These are phyloP conservation scores for Ophion obscuratus DNA, from an alignment of 2,888 invertebrate species.

Conservation along the genomic window DNA sequence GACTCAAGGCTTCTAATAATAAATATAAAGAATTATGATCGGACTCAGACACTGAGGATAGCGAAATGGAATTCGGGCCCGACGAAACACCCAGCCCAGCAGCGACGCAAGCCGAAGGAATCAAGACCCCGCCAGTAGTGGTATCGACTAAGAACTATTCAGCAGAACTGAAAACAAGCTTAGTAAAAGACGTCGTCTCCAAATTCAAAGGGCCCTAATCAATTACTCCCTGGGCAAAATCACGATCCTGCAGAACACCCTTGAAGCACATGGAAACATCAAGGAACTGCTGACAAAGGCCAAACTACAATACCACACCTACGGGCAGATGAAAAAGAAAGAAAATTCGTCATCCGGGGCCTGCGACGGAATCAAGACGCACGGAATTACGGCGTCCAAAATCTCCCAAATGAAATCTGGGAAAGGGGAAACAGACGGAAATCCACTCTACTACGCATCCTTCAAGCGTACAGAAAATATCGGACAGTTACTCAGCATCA, in stretches of 20 bases:
- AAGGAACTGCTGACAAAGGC: not conserved
- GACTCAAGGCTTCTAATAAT: too few species aligned
- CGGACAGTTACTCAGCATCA: not conserved
- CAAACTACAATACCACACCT: not conserved
- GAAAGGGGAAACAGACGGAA: too few species aligned
- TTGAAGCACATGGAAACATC: not conserved
- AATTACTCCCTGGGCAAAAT: conserved; percentile 1
- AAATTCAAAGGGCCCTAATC: conserved; percentile 1
- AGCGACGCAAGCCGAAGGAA: too few species aligned
- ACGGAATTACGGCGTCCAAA: too few species aligned
- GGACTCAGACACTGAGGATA: too few species aligned
- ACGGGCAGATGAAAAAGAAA: conserved; percentile 8
- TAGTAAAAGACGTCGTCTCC: not conserved
- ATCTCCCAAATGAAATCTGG: too few species aligned
- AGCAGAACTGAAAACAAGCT: not conserved
- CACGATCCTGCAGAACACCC: not conserved
- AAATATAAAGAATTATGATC: too few species aligned
- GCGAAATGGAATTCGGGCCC: too few species aligned
- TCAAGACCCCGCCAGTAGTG: not conserved
- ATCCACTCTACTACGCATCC: too few species aligned
- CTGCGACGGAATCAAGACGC: not conserved
- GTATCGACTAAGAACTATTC: not conserved
- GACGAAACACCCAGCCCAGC: too few species aligned
- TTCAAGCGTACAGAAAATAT: too few species aligned
- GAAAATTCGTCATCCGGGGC: conserved; percentile 1